Conservation (phyloP, 2,888 invertebrate genomes). For the Luperina testacea region DNA sequence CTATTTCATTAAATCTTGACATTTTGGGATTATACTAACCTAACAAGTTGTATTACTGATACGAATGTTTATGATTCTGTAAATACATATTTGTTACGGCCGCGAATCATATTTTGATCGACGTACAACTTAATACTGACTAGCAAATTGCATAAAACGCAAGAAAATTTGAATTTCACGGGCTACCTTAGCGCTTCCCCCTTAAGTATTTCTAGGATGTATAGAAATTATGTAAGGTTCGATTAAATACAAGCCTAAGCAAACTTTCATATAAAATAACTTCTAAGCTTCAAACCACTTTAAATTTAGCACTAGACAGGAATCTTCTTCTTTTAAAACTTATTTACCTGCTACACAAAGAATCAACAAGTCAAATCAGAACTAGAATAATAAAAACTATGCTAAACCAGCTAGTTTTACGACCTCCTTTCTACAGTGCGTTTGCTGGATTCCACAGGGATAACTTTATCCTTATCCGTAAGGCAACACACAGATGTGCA, state of each 20-base stretch:
- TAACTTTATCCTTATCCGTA: conserved; percentile 52
- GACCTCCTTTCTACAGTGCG: conserved; percentile 52
- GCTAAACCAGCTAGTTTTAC: conserved; percentile 60
- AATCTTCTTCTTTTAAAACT: background rate
- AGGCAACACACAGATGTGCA: conserved; percentile 35
- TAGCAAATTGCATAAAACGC: too few species aligned
- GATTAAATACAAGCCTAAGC: background rate
- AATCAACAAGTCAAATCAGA: conserved; percentile 70
- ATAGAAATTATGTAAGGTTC: too few species aligned
- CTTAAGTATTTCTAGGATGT: too few species aligned
- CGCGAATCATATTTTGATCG: too few species aligned
- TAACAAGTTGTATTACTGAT: too few species aligned
- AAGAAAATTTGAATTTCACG: too few species aligned
- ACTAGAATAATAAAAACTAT: conserved; percentile 64
- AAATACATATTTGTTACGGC: too few species aligned
- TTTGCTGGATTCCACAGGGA: conserved; percentile 52
- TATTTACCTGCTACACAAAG: conserved; percentile 37
- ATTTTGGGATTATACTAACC: too few species aligned
- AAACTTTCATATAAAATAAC: background rate
- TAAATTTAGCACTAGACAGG: background rate
- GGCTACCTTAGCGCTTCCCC: too few species aligned
- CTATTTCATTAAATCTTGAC: too few species aligned
- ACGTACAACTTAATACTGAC: too few species aligned
- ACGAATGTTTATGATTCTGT: too few species aligned
- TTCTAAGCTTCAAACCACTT: background rate